Evolutionary conservation across 2,888 invertebrate species (phyloP).

Genomic region (Brachyopa scutellaris): DNA sequence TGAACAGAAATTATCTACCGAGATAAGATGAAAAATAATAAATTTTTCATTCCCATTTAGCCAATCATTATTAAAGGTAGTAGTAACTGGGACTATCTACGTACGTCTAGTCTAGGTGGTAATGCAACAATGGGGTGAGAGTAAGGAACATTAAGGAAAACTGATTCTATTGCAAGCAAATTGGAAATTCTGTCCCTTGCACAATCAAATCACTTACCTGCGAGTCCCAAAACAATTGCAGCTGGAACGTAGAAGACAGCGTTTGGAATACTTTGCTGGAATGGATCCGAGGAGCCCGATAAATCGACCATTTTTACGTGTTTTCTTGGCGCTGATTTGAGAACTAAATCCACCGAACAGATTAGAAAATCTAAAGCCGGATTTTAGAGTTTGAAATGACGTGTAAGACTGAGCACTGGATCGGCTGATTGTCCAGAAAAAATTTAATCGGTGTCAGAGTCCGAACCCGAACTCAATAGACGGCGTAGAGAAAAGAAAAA

Average conservation of each 20-base stretch:
- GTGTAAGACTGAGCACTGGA: conserved; percentile 64
- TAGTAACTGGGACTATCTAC: conserved; percentile 26
- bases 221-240: conserved; percentile 89
- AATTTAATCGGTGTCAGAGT: conserved; percentile 39
- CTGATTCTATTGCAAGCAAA: conserved; percentile 12
- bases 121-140: conserved; percentile 32
- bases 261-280: conserved; percentile 94
- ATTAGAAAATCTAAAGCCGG: background rate
- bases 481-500: conserved; percentile 27
- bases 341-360: background rate
- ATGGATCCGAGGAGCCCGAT: conserved; percentile 89
- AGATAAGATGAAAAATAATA: conserved; percentile 33
- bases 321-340: background rate
- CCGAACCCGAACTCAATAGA: too few species aligned
- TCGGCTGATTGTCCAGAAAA: conserved; percentile 59
- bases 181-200: too few species aligned
- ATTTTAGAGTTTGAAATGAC: background rate
- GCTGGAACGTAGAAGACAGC: conserved; percentile 93
- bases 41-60: conserved; percentile 3
- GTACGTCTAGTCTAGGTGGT: conserved; percentile 11
- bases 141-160: conserved; percentile 33
- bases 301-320: conserved; percentile 89
- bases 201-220: conserved; percentile 88
- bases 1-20: conserved; percentile 8
- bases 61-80: conserved; percentile 12